These are phyloP conservation scores for Pangasius krempfi DNA, from an alignment of 2,797 vertebrate genomes.

Conservation along the genomic window DNA sequence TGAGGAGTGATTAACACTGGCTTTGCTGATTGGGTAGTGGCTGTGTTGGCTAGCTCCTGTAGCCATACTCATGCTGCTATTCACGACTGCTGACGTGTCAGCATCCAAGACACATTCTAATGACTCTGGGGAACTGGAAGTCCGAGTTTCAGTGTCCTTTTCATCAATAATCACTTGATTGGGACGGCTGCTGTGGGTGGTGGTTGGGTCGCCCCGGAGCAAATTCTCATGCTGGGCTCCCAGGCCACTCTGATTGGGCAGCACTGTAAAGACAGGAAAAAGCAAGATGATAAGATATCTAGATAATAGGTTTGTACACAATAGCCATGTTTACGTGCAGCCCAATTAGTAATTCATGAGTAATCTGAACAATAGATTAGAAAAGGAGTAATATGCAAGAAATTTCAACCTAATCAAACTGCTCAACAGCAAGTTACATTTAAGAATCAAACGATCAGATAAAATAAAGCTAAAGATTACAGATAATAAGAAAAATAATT, in stretches of 20 bases:
- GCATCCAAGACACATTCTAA: slow-evolving; percentile 91
- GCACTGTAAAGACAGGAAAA: slow-evolving; percentile 77
- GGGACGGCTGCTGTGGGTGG: slow-evolving; percentile 81
- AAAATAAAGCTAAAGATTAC: background rate
- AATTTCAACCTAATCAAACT: background rate
- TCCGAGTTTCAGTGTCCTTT: slow-evolving; percentile 89
- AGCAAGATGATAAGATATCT: background rate
- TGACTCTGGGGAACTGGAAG: slow-evolving; percentile 81
- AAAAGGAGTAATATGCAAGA: background rate
- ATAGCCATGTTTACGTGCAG: background rate
- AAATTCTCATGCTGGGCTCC: slow-evolving; percentile 90
- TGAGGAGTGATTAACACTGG: slow-evolving; percentile 83
- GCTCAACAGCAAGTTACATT: background rate
- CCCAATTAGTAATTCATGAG: background rate
- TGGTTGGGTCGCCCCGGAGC: slow-evolving; percentile 84
- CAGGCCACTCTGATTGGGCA: slow-evolving; percentile 84
- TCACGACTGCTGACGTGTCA: slow-evolving; percentile 78
- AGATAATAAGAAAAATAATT: background rate
- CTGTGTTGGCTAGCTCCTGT: slow-evolving; percentile 90
- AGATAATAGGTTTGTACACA: background rate
- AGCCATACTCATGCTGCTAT: slow-evolving; percentile 91
- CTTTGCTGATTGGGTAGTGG: slow-evolving; percentile 87
- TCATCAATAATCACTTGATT: slow-evolving; percentile 87
- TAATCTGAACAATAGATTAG: background rate
- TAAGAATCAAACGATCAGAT: background rate